Evolutionary conservation across 2,888 invertebrate species (phyloP), one percentile per base, ranked within the genome.

Genomic region (Matsumyia berberina): DNA sequence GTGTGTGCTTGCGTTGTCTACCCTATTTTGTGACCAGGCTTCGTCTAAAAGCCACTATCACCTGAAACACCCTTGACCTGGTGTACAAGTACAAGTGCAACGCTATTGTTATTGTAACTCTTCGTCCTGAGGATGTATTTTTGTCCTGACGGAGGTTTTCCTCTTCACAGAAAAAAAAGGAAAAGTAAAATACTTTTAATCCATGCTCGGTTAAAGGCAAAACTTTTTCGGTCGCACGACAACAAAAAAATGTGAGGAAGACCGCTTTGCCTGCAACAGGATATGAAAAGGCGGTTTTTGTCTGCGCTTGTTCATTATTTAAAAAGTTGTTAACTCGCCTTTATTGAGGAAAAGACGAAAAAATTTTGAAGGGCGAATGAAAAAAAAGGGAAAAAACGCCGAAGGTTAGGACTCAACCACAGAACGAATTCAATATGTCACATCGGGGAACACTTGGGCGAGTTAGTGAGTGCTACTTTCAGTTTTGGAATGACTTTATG

Each of bases 61-160:
- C 57, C 46, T 78, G 62, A 31, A 69, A 64, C 37, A 74, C 79
- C 83, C 83, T 83, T 83, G 83, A 83, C 73, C 79, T 69, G 44
- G 55, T 70, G n/a, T 60, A 64, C 60, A 78, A 79, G 55, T 77
- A 66, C 77, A 83, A 55, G 49, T 37, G 44, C 8, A 57, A 72
- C 53, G 24, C 12, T 44, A 53, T 11, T 35, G 53, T 53, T 77
- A 29, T 35, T 58, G 7, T 69, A 12, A 8, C 51, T 60, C 17
- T 46, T 37, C n/a, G 64, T 35, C 42, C 51, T 0, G 35, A 66
- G 57, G 72, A 58, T 58, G 24, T 24, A 57, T 51, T 66, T 66
- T 79, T 39, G n/a, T 55, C 15, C 17, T 33, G 55, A n/a, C 5
- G 37, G 39, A 57, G 55, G 39, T 57, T 55, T 15, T 58, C 5